Base-by-base conservation (phyloP, 1,140 invertebrate species). In the Diprion similis region DNA sequence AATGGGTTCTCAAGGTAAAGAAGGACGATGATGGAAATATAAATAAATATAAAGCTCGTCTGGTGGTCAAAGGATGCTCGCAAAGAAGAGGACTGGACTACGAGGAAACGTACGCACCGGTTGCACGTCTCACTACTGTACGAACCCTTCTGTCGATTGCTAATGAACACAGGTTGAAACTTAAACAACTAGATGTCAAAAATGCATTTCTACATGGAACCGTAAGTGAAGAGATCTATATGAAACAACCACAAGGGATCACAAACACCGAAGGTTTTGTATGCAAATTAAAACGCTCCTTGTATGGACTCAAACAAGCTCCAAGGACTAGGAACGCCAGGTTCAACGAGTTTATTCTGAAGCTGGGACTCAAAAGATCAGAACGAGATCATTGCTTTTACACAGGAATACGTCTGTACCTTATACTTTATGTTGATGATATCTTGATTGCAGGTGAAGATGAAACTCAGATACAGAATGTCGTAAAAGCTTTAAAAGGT, bases 251-350 rank as follows among this genome's bases (percentile, higher is more conserved):
- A n/a, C 72, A 81, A 73, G 82, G 82, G 9, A 79, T 77, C 72
- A 48, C n/a, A n/a, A n/a, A n/a, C n/a, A 75, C 24, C 65, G 66
- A n/a, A 71, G 18, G 66, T 70, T 71, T 70, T 47, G n/a, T 68
- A 13, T 74, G 71, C 15, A 76, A 48, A 68, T 51, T 86, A 10
- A 74, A 80, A 10, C 81, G 78, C 74, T 77, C 76, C 46, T 13
- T 85, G 11, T 86, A 87, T 76, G 84, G 81, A 0, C 74, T 87
- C 0, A 84, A 84, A 72, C 84, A 86, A 75, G 76, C 84, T 10
- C 78, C 82, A 66, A 69, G 79, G 46, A 75, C 70, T n/a, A 85
- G 83, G 86, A 80, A 83, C 66, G 65, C 80, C 66, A 18, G 72
- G 45, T 74, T 78, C 1, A 71, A 48, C 48, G 17, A 76, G 13